Percentiles rank a stretch among this genome's conserved stretches.
phyloP scores from a whole-genome alignment of 2,888 invertebrate species.

The Agrotis clavis region DNA sequence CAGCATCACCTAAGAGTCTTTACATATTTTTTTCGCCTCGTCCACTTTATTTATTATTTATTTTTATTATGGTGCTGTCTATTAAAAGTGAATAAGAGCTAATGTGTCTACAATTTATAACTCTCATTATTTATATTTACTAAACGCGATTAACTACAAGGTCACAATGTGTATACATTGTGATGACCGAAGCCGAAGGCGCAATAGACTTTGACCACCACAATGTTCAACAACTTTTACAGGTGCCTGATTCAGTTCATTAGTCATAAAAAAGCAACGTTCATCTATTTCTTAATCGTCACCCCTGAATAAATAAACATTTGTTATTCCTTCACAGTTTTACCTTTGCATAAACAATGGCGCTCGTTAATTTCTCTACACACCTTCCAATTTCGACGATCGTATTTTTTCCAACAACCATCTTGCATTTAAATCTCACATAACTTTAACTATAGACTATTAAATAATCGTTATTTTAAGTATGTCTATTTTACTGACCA shows the following conservation, averaged over 20 bases:
- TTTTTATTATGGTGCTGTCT: too few species aligned
- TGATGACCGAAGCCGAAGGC: too few species aligned
- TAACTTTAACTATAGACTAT: slow-evolving; percentile 12
- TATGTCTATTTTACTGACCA: slow-evolving; percentile 45
- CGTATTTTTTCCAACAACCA: slow-evolving; percentile 12
- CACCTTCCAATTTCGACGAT: slow-evolving; percentile 3
- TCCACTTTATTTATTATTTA: too few species aligned
- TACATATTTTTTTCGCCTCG: too few species aligned
- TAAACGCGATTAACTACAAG: too few species aligned
- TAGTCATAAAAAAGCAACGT: slow-evolving; percentile 8
- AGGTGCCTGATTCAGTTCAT: not conserved
- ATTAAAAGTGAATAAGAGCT: too few species aligned
- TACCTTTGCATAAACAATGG: slow-evolving; percentile 36
- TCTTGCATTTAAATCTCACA: slow-evolving; percentile 14
- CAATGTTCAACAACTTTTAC: not conserved
- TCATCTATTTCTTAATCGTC: not conserved
- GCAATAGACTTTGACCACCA: not conserved
- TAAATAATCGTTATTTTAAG: slow-evolving; percentile 42
- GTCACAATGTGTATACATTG: too few species aligned
- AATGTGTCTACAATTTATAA: too few species aligned
- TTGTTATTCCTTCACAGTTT: slow-evolving; percentile 4
- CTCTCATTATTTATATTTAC: too few species aligned
- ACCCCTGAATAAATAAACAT: slow-evolving; percentile 14
- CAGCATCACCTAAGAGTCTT: too few species aligned
- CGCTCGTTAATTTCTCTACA: slow-evolving; percentile 24